These are phyloP conservation scores for Hedychridium roseum DNA, from an alignment of 2,888 invertebrate genomes.

Conservation along the genomic window DNA sequence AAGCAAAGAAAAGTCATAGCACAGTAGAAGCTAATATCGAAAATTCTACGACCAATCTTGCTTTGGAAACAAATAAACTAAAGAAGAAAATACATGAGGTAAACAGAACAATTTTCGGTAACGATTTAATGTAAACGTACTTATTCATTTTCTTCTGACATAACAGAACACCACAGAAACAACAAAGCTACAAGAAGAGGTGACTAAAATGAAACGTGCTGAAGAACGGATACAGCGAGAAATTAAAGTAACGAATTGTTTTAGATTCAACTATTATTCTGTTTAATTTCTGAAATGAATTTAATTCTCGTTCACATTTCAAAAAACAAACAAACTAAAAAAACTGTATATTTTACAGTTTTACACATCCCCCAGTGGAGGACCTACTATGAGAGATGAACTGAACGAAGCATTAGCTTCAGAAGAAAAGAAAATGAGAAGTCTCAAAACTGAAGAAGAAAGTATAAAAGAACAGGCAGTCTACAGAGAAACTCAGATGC, in stretches of 20 bases:
- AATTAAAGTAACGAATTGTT: slow-evolving; percentile 32
- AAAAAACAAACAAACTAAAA: not conserved
- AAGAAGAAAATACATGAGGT: slow-evolving; percentile 68
- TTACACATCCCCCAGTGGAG: slow-evolving; percentile 31
- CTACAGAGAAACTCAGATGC: slow-evolving; percentile 44
- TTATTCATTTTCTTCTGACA: not conserved
- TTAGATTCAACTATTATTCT: not conserved
- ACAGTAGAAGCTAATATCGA: slow-evolving; percentile 67
- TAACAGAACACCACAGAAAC: slow-evolving; percentile 36
- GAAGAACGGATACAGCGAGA: slow-evolving; percentile 47
- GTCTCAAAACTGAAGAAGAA: slow-evolving; percentile 68
- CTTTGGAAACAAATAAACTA: slow-evolving; percentile 36
- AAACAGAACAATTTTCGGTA: slow-evolving; percentile 55
- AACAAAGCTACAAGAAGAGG: slow-evolving; percentile 32
- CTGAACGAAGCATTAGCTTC: slow-evolving; percentile 66
- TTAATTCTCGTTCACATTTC: not conserved
- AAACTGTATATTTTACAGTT: slow-evolving; percentile 16
- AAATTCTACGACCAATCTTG: slow-evolving; percentile 65
- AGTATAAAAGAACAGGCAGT: slow-evolving; percentile 64
- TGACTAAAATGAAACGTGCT: slow-evolving; percentile 39
- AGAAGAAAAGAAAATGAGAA: slow-evolving; percentile 70
- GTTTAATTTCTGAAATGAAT: not conserved
- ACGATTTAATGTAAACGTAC: not conserved
- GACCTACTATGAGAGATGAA: slow-evolving; percentile 61
- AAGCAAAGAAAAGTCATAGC: slow-evolving; percentile 67